A percentile compares a stretch with the other conserved stretches of the same genome.
These are phyloP conservation scores for Melanostoma mellinum DNA, from an alignment of 2,888 invertebrate species.

Conservation along the genomic window DNA sequence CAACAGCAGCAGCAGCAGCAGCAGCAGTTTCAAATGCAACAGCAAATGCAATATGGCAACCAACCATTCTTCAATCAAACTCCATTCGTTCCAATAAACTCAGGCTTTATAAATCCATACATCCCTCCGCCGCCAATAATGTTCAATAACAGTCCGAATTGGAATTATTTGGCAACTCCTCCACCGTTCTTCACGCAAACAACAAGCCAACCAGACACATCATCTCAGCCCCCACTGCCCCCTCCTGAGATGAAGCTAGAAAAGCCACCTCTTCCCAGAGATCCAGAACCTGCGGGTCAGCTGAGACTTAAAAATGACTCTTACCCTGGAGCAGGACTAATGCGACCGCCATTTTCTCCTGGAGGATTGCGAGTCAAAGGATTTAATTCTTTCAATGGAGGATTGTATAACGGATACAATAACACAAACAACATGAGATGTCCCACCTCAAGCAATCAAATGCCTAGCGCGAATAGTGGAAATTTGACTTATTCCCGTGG, in stretches of 20 bases:
- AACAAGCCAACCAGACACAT: neutral
- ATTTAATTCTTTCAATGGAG: neutral
- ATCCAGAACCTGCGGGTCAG: slow-evolving; percentile 42
- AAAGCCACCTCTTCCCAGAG: slow-evolving; percentile 54
- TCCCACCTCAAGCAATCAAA: slow-evolving; percentile 6
- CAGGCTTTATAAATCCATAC: slow-evolving; percentile 64
- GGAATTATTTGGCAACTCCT: slow-evolving; percentile 56
- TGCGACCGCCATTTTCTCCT: slow-evolving; percentile 51
- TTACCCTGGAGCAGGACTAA: neutral
- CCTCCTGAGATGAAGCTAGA: slow-evolving; percentile 55
- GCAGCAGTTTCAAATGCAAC: slow-evolving; percentile 51
- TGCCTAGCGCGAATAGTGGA: neutral
- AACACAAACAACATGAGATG: neutral
- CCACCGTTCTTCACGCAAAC: slow-evolving; percentile 42
- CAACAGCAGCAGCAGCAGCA: slow-evolving; percentile 59
- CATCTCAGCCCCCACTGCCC: slow-evolving; percentile 59
- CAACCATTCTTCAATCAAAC: slow-evolving; percentile 44
- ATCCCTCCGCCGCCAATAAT: slow-evolving; percentile 52
- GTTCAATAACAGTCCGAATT: slow-evolving; percentile 35
- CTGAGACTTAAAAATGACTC: neutral
- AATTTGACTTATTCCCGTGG: too few species aligned
- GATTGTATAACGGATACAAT: neutral
- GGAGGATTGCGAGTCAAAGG: neutral
- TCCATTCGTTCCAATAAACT: slow-evolving; percentile 32
- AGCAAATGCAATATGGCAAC: slow-evolving; percentile 15